Percentiles rank a stretch among this genome's conserved stretches.
Evolutionary conservation across 2,113 vertebrate genomes (phyloP).

Genomic region (Notarius lentiginosus): DNA sequence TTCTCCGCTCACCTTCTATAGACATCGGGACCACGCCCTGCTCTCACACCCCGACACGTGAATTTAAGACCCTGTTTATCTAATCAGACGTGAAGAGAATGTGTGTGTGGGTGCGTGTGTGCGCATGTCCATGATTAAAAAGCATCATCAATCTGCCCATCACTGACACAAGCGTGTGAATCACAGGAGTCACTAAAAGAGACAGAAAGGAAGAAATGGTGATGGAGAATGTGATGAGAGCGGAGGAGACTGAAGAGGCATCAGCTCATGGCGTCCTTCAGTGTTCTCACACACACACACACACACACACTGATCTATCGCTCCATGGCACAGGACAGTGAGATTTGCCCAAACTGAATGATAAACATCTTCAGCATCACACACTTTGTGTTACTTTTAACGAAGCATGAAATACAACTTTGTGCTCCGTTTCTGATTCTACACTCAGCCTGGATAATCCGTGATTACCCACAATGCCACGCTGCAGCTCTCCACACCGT

Average conservation of each 20-base stretch:
- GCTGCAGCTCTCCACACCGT: background rate
- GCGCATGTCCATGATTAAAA: constrained; percentile 28
- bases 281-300: background rate
- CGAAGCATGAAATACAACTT: background rate
- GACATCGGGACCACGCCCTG: background rate
- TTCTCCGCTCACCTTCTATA: background rate
- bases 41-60: background rate
- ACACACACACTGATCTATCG: background rate
- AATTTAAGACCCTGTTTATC: background rate
- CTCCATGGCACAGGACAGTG: background rate
- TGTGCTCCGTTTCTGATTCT: background rate
- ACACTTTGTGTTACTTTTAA: background rate
- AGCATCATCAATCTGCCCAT: constrained; percentile 16
- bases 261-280: background rate
- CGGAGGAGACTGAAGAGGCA: constrained; percentile 2
- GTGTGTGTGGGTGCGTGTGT: background rate
- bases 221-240: background rate
- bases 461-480: constrained; percentile 19
- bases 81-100: background rate
- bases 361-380: background rate
- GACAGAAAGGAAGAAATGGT: background rate
- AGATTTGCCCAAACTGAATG: background rate
- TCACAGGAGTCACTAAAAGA: background rate
- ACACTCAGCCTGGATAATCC: background rate
- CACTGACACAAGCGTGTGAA: constrained; percentile 25